These are phyloP conservation scores for Calliphora vicina DNA, from an alignment of 1,140 invertebrate genomes.

Conservation along the genomic window DNA sequence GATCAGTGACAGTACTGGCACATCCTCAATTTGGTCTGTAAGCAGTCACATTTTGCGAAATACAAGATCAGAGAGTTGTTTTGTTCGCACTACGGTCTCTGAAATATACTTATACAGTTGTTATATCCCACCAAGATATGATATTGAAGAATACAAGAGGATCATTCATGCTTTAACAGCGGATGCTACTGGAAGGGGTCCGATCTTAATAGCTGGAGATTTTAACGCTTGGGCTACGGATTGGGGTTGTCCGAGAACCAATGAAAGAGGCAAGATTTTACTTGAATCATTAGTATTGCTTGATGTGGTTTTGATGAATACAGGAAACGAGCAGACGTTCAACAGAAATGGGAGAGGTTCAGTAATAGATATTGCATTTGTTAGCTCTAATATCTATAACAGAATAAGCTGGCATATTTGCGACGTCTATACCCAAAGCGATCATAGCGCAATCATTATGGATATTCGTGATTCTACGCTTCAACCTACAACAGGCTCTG, in stretches of 20 bases:
- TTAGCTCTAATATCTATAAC: not conserved
- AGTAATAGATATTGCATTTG: constrained; percentile 22
- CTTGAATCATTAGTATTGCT: constrained; percentile 15
- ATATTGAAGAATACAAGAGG: not conserved
- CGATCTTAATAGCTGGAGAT: constrained; percentile 18
- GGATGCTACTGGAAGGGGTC: not conserved
- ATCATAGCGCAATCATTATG: not conserved
- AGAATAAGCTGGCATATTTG: not conserved
- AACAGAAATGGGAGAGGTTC: not conserved
- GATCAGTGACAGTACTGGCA: not conserved
- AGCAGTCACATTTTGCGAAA: not conserved
- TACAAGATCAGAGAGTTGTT: not conserved
- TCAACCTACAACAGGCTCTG: not conserved
- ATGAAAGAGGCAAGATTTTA: not conserved
- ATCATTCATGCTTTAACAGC: not conserved
- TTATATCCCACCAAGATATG: constrained; percentile 2
- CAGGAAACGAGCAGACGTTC: not conserved
- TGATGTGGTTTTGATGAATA: not conserved
- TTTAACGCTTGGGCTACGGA: constrained; percentile 22
- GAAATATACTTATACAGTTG: not conserved
- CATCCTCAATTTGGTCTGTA: not conserved
- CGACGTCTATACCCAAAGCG: constrained; percentile 5
- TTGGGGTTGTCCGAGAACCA: constrained; percentile 10
- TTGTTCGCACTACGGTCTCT: not conserved
- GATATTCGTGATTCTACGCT: not conserved